phyloP scores from a whole-genome alignment of 2,113 vertebrate species.

The Muntiacus muntjak region DNA sequence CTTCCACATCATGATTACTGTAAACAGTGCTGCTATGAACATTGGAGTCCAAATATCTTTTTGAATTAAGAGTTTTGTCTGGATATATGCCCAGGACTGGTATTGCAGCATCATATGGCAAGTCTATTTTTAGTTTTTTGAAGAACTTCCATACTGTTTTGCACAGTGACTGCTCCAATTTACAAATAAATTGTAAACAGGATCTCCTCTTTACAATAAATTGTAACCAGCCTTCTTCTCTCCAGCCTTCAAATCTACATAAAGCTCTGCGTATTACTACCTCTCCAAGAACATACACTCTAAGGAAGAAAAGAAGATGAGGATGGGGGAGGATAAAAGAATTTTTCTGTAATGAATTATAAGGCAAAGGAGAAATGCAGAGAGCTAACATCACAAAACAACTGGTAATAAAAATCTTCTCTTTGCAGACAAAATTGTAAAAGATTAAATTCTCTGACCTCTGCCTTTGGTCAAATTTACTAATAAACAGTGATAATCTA shows the following conservation, averaged over 20 bases:
- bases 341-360: background rate
- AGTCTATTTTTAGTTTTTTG: background rate
- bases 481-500: background rate
- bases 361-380: background rate
- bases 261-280: background rate
- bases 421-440: background rate
- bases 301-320: background rate
- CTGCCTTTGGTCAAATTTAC: background rate
- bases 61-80: background rate
- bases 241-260: background rate
- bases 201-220: background rate
- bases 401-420: background rate
- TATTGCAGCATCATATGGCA: background rate
- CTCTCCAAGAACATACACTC: background rate
- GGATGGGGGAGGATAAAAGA: background rate
- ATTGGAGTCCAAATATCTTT: background rate
- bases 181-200: background rate
- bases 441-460: background rate
- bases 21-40: background rate
- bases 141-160: background rate
- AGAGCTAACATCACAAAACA: background rate
- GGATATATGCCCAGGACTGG: background rate
- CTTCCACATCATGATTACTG: background rate
- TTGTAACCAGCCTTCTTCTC: background rate
- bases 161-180: background rate